A percentile compares a stretch with the other conserved stretches of the same genome.
phyloP scores from a whole-genome alignment of 1,140 invertebrate species.

The Zaprionus davidi region DNA sequence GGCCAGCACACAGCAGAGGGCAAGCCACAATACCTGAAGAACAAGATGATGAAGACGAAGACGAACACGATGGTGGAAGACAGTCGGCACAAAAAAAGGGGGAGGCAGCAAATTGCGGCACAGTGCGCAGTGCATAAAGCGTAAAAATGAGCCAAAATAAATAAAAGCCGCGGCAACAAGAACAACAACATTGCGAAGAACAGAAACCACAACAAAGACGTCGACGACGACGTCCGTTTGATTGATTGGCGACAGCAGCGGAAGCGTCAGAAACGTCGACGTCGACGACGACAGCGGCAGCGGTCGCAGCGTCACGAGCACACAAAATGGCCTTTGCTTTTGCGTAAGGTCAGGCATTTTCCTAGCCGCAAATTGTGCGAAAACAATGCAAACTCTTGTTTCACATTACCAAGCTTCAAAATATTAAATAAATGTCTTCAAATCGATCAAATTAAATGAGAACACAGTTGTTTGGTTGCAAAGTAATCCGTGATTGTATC shows the following conservation, averaged over 20 bases:
- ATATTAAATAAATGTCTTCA: too few species aligned
- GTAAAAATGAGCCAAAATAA: conserved; percentile 78
- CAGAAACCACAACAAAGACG: conserved; percentile 17
- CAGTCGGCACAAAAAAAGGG: conserved; percentile 17
- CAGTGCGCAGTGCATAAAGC: conserved; percentile 69
- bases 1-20: conserved; percentile 54
- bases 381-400: background rate
- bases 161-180: conserved; percentile 62
- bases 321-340: conserved; percentile 50
- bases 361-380: background rate
- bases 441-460: too few species aligned
- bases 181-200: conserved; percentile 1
- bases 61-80: background rate
- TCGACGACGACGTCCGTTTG: conserved; percentile 60
- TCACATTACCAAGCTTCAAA: too few species aligned
- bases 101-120: conserved; percentile 40
- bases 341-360: conserved; percentile 55
- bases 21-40: conserved; percentile 24
- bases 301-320: conserved; percentile 6
- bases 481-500: too few species aligned
- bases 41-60: conserved; percentile 13
- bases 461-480: too few species aligned
- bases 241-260: conserved; percentile 69
- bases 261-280: conserved; percentile 46
- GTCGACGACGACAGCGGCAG: conserved; percentile 13